A percentile compares a stretch with the other conserved stretches of the same genome.
phyloP scores from a whole-genome alignment of 2,797 vertebrate genomes.

The Argya squamiceps region DNA sequence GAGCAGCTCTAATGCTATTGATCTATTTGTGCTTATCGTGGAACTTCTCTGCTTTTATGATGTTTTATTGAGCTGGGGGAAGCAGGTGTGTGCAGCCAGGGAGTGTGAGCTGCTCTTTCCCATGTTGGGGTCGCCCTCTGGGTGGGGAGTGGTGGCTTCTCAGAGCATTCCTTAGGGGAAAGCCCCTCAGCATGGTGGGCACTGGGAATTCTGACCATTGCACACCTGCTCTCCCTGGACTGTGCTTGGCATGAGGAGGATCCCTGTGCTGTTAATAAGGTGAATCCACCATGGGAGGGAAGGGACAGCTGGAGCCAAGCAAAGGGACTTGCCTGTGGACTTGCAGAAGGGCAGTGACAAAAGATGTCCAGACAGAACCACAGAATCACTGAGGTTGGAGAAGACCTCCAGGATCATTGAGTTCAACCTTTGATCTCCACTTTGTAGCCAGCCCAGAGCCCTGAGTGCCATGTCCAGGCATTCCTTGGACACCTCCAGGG shows the following conservation, averaged over 20 bases:
- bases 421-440: background rate
- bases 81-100: background rate
- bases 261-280: background rate
- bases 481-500: background rate
- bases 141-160: background rate
- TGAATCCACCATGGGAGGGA: background rate
- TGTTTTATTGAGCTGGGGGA: constrained; percentile 13
- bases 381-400: background rate
- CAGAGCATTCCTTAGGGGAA: background rate
- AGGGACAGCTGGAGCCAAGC: background rate
- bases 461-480: accelerated
- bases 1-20: constrained; percentile 60
- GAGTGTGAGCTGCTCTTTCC: background rate
- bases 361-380: background rate
- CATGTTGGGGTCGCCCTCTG: background rate
- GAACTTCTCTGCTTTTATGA: constrained; percentile 55
- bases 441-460: background rate
- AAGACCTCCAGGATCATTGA: background rate
- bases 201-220: background rate
- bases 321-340: background rate
- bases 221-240: no score
- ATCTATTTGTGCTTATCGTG: constrained; percentile 58
- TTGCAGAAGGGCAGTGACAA: background rate
- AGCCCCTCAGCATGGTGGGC: background rate
- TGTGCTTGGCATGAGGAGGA: background rate